Conservation (phyloP, 2,113 vertebrate genomes). For the Pantherophis guttatus region DNA sequence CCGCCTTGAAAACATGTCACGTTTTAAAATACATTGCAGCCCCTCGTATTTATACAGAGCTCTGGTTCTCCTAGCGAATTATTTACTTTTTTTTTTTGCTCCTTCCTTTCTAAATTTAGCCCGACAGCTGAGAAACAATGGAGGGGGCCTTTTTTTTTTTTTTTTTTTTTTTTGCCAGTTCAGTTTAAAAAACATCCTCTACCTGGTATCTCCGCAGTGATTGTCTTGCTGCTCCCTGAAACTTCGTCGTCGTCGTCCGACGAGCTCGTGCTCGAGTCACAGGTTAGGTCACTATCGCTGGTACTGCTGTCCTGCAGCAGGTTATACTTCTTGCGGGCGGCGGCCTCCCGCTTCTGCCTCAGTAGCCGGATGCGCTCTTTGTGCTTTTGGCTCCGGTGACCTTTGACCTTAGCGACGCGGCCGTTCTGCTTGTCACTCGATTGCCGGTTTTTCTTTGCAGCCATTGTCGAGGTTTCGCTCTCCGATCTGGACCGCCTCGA, state of each 20-base stretch:
- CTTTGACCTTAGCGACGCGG: constrained; percentile 83
- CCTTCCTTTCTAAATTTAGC: constrained; percentile 62
- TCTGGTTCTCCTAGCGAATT: constrained; percentile 65
- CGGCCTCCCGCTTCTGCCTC: constrained; percentile 92
- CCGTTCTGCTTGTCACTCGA: constrained; percentile 90
- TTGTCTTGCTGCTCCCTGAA: constrained; percentile 94
- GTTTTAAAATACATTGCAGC: constrained; percentile 68
- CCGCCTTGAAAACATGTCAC: constrained; percentile 29
- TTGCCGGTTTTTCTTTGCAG: constrained; percentile 95
- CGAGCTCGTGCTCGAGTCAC: constrained; percentile 90
- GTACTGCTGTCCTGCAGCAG: constrained; percentile 99
- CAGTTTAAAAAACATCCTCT: constrained; percentile 83
- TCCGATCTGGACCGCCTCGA: constrained; percentile 90
- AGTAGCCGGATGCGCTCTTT: constrained; percentile 92
- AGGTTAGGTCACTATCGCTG: constrained; percentile 96
- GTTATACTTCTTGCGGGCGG: constrained; percentile 93
- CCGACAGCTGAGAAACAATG: constrained; percentile 69
- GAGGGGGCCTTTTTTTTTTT: constrained; percentile 55
- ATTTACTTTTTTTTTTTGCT: constrained; percentile 50
- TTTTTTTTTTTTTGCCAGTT: constrained; percentile 55
- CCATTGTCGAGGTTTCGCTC: constrained; percentile 90
- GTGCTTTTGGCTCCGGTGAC: constrained; percentile 93
- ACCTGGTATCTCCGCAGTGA: constrained; percentile 97
- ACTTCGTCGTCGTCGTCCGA: constrained; percentile 88
- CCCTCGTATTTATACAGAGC: constrained; percentile 72